Percentiles rank a stretch among this genome's conserved stretches.
Evolutionary conservation across 2,113 vertebrate species (phyloP).

Genomic region (Aix galericulata): DNA sequence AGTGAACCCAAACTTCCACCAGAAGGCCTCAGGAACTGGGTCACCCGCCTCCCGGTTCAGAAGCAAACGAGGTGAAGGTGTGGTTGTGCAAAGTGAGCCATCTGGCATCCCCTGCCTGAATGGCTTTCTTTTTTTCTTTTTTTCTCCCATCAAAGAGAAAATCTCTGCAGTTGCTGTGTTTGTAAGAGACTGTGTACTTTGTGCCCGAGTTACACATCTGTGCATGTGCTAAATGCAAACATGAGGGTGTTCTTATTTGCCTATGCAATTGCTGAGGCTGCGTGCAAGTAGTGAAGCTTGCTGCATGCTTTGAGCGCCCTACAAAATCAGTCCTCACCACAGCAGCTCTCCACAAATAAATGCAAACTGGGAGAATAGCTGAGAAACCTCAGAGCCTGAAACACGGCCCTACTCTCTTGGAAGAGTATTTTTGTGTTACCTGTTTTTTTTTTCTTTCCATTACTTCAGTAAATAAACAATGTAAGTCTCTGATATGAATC

Average conservation of each 20-base stretch:
- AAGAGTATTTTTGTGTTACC: not conserved
- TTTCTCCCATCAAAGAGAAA: not conserved
- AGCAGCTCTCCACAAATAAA: not conserved
- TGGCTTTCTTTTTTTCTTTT: rapidly evolving
- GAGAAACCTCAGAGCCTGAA: not conserved
- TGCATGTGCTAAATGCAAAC: not conserved
- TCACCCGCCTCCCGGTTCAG: not conserved
- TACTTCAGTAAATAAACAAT: not conserved
- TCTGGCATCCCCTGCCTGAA: not conserved
- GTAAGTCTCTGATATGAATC: not conserved
- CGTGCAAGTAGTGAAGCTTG: not conserved
- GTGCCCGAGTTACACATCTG: not conserved
- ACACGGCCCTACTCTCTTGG: not conserved
- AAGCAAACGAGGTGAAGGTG: not conserved
- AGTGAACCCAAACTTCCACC: not conserved
- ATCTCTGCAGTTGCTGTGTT: not conserved
- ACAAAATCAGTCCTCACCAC: not conserved
- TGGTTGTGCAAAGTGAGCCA: not conserved
- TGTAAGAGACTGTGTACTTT: not conserved
- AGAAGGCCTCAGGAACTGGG: not conserved
- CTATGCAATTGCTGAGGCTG: rapidly evolving
- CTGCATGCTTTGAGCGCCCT: not conserved
- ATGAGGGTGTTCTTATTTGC: not conserved
- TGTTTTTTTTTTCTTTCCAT: not conserved
- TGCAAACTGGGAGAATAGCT: not conserved